Conservation (phyloP, 2,797 vertebrate genomes). For the Lepilemur septentrionalis region DNA sequence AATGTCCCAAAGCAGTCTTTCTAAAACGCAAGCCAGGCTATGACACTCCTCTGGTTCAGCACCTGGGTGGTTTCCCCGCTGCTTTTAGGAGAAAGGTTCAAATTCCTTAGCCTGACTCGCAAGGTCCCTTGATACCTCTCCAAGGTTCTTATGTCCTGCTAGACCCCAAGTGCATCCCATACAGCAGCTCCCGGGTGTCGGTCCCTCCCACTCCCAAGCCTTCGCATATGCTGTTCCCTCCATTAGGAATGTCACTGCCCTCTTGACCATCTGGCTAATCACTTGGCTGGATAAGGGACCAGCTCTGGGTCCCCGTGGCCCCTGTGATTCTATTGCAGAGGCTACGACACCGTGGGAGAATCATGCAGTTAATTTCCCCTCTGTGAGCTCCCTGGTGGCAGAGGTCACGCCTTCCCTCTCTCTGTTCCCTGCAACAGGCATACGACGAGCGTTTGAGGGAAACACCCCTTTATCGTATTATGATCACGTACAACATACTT, state of each 20-base stretch:
- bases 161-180: background rate
- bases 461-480: background rate
- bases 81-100: background rate
- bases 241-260: background rate
- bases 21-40: fast-evolving
- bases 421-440: background rate
- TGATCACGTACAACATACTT: background rate
- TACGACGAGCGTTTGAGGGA: fast-evolving
- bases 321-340: background rate
- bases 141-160: background rate
- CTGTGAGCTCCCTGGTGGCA: background rate
- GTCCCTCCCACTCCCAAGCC: background rate
- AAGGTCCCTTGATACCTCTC: background rate
- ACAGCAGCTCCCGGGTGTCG: background rate
- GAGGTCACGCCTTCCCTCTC: background rate
- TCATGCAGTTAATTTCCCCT: background rate
- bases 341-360: fast-evolving
- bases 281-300: background rate
- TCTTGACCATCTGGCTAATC: background rate
- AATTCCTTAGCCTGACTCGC: background rate
- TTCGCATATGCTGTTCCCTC: background rate
- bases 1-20: background rate
- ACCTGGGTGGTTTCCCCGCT: no score
- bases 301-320: background rate
- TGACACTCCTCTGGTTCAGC: background rate